Percentiles rank a stretch among this genome's conserved stretches.
phyloP scores from a whole-genome alignment of 2,113 vertebrate genomes.

The Lota lota region DNA sequence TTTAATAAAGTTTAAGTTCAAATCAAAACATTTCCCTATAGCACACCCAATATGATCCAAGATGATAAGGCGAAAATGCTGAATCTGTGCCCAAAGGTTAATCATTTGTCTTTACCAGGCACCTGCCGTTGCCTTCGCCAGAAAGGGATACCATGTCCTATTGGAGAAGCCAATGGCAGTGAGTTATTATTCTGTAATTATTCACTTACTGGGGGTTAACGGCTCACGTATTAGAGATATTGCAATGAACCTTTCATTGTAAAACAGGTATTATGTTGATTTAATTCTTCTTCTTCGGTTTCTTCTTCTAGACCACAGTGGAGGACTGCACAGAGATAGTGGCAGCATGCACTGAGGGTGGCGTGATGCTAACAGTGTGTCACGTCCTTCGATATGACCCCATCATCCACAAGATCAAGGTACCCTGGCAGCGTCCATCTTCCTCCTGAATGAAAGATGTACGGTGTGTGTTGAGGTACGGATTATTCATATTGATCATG shows the following conservation, averaged over 20 bases:
- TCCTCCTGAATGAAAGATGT: not conserved
- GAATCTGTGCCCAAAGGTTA: too few relatives aligned
- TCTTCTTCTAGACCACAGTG: slow-evolving; percentile 64
- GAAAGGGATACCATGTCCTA: slow-evolving; percentile 78
- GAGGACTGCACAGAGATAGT: slow-evolving; percentile 77
- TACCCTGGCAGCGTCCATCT: slow-evolving; percentile 33
- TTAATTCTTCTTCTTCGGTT: not conserved
- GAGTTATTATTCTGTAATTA: slow-evolving; percentile 44
- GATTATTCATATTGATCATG: not conserved
- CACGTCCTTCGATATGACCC: slow-evolving; percentile 82
- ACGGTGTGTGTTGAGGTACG: not conserved
- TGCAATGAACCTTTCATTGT: not conserved
- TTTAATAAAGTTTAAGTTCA: not conserved
- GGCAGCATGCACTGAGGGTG: slow-evolving; percentile 60
- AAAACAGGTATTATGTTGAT: not conserved
- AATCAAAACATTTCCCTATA: not conserved
- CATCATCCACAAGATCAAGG: slow-evolving; percentile 74
- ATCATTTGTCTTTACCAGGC: slow-evolving; percentile 57
- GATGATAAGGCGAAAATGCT: too few relatives aligned
- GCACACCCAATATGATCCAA: too few relatives aligned
- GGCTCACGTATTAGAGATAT: too few relatives aligned
- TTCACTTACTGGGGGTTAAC: too few relatives aligned
- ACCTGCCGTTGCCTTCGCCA: slow-evolving; percentile 78
- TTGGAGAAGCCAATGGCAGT: slow-evolving; percentile 86
- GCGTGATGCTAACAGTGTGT: slow-evolving; percentile 76